Evolutionary conservation across 2,113 vertebrate genomes (phyloP).

Genomic region (Ivindomyrus marchei): DNA sequence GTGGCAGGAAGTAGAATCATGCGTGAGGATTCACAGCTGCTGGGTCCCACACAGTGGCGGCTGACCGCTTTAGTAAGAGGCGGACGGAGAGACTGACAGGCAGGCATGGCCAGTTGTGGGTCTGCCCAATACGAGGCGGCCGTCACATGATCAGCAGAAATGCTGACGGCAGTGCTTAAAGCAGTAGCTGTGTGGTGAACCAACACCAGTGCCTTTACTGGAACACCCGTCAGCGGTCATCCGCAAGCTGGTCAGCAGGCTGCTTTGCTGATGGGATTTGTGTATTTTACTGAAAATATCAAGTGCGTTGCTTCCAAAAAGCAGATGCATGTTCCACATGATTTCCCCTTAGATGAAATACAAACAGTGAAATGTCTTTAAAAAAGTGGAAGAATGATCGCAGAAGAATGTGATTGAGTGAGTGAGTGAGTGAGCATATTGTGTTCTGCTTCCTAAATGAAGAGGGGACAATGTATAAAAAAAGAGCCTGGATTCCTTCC

Average conservation of each 20-base stretch:
- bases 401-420: neutral
- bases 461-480: neutral
- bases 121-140: neutral
- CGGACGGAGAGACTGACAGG: neutral
- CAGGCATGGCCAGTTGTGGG: neutral
- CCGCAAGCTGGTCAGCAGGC: neutral
- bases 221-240: neutral
- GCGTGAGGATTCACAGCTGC: neutral
- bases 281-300: neutral
- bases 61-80: neutral
- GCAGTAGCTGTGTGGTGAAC: neutral
- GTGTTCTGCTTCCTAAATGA: neutral
- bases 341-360: neutral
- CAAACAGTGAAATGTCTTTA: neutral
- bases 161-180: neutral
- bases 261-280: neutral
- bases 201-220: neutral
- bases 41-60: neutral
- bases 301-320: neutral
- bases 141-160: neutral
- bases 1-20: neutral
- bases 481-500: neutral
- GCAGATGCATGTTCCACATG: neutral
- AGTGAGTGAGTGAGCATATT: neutral
- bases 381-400: neutral